Evolutionary conservation across 2,797 vertebrate species (phyloP).

Genomic region (Orestias chungarensis): DNA sequence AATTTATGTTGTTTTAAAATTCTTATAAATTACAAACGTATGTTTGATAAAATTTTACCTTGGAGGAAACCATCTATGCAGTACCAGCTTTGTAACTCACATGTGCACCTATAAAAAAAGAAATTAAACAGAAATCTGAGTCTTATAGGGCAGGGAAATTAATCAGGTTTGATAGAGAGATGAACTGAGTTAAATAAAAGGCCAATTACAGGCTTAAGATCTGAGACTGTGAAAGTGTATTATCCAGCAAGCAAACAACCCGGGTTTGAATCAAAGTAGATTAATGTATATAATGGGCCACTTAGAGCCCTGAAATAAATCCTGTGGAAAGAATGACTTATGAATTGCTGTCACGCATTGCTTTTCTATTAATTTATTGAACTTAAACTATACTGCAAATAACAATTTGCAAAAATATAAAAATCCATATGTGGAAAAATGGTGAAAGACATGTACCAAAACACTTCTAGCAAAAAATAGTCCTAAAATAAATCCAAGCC

Average conservation of each 20-base stretch:
- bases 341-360: neutral
- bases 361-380: neutral
- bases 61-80: conserved; percentile 6
- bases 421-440: neutral
- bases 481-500: too few species aligned
- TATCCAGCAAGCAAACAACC: neutral
- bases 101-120: conserved; percentile 19
- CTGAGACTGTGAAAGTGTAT: neutral
- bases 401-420: neutral
- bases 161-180: neutral
- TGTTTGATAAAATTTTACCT: conserved; percentile 19
- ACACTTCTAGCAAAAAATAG: neutral
- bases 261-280: neutral
- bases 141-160: neutral
- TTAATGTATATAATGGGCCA: neutral
- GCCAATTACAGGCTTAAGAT: too few species aligned
- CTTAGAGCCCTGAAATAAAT: neutral
- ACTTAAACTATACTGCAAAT: neutral
- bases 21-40: conserved; percentile 19
- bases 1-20: conserved; percentile 11
- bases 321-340: neutral
- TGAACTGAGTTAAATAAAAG: neutral
- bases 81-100: conserved; percentile 21
- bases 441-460: neutral
- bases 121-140: conserved; percentile 16